phyloP scores from a whole-genome alignment of 2,888 invertebrate species.

The Drosophila nr. medialis region DNA sequence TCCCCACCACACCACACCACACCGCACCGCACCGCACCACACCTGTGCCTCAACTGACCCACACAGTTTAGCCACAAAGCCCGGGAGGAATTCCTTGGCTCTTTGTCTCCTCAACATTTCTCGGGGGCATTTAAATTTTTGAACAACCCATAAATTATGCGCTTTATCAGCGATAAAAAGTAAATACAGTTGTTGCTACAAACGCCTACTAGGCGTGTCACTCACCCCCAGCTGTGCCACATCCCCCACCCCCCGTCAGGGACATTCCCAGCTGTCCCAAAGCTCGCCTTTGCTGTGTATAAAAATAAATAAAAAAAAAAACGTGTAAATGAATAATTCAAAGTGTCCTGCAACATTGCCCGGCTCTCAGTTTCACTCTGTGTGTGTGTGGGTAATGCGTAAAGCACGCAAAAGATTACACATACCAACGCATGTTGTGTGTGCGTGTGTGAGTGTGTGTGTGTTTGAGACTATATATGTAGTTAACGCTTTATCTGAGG shows the following conservation, averaged over 20 bases:
- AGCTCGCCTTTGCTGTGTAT: slow-evolving; percentile 43
- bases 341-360: slow-evolving; percentile 80
- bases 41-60: slow-evolving; percentile 37
- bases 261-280: slow-evolving; percentile 58
- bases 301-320: slow-evolving; percentile 35
- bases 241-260: not conserved
- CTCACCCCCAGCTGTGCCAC: not conserved
- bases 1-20: not conserved
- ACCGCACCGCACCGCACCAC: not conserved
- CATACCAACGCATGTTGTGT: slow-evolving; percentile 59
- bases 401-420: slow-evolving; percentile 80
- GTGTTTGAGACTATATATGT: slow-evolving; percentile 57
- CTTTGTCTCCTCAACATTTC: slow-evolving; percentile 65
- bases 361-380: slow-evolving; percentile 43
- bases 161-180: slow-evolving; percentile 82
- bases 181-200: slow-evolving; percentile 79
- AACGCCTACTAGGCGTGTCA: slow-evolving; percentile 75
- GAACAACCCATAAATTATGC: slow-evolving; percentile 80
- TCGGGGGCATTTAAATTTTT: slow-evolving; percentile 80
- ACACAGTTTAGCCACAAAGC: slow-evolving; percentile 29
- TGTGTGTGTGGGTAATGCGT: slow-evolving; percentile 71
- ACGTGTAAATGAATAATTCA: slow-evolving; percentile 80
- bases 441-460: slow-evolving; percentile 21
- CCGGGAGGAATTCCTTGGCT: slow-evolving; percentile 54
- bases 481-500: slow-evolving; percentile 79